Base-by-base conservation (phyloP, 1,140 invertebrate genomes). In the Drosophila pectinifera region DNA sequence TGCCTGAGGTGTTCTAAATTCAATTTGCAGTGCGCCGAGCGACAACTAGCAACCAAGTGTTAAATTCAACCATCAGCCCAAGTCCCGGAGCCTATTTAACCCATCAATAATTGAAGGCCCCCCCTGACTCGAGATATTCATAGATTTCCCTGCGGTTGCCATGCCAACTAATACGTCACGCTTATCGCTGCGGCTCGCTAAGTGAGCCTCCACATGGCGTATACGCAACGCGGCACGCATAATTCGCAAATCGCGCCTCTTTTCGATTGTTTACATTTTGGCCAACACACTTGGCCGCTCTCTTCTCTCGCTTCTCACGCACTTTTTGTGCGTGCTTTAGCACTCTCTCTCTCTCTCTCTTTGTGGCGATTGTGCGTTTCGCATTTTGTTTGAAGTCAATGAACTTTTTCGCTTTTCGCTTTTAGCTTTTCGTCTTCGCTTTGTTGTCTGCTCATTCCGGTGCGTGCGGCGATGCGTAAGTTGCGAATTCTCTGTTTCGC, bases 361-460 rank as follows among this genome's bases (percentile, higher is more conserved):
- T 42, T 28, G 2, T 13, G 31, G 31, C 31, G 31, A 34, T 41
- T 45, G 65, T 69, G 63, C 73, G 42, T 77, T 57, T 56, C 56
- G 55, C 68, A 54, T 36, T 86, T 73, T 86, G 82, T 86, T 86
- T 86, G 83, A 58, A 79, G 83, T 86, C 83, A 83, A 79, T 78
- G 84, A 86, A 88, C 83, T 88, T 83, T 63, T 82, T 59, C 28
- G 45, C 73, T 76, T 34, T 31, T 31, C 28, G 28, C 28, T 3
- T 31, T 31, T 31, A 7, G 28, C 28, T 31, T 74, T 75, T 74
- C 57, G 55, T 59, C 73, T 76, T 45, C 22, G 22, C 31, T 20
- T 31, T 7, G 20, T 3, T 3, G n/a, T n/a, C n/a, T n/a, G n/a
- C 28, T 28, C 41, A 49, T 43, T 56, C n/a, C 67, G 55, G 74